A percentile compares a stretch with the other conserved stretches of the same genome.
These are phyloP conservation scores for Chaetura pelagica DNA, from an alignment of 2,113 vertebrate genomes.

Conservation along the genomic window DNA sequence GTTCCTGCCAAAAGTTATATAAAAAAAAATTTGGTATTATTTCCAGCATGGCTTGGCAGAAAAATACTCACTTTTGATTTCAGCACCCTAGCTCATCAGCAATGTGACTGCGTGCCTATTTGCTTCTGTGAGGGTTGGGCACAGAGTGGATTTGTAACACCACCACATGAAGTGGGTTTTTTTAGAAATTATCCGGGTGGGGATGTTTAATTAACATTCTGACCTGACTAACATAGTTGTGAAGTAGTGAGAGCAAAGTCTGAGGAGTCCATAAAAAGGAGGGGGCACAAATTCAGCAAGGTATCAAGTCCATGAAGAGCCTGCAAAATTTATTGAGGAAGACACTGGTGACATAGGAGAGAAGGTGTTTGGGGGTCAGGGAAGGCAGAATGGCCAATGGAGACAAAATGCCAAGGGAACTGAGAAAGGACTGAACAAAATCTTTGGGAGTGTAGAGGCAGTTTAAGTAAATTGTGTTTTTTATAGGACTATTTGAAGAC, in stretches of 20 bases:
- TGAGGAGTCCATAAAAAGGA: not conserved
- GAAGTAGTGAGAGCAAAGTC: not conserved
- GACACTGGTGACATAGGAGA: not conserved
- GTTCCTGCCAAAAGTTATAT: not conserved
- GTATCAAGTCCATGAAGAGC: not conserved
- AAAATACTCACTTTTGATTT: not conserved
- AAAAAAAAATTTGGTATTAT: not conserved
- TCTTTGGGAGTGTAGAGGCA: not conserved
- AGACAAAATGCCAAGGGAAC: not conserved
- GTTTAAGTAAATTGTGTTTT: not conserved
- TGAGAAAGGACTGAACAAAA: not conserved
- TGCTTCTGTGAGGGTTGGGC: not conserved
- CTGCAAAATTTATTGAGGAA: not conserved
- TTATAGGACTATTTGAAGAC: not conserved
- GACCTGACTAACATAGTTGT: not conserved
- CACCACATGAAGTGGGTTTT: fast-evolving
- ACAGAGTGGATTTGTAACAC: not conserved
- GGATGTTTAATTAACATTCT: not conserved
- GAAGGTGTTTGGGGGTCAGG: not conserved
- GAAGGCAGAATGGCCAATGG: not conserved
- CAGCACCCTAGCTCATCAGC: not conserved
- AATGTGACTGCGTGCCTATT: not conserved
- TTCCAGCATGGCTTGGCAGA: not conserved
- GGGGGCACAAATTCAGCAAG: not conserved
- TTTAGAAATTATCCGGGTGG: not conserved